Evolutionary conservation across 2,888 invertebrate genomes (phyloP), one percentile per base, ranked within the genome.

Genomic region (Tigriopus californicus): DNA sequence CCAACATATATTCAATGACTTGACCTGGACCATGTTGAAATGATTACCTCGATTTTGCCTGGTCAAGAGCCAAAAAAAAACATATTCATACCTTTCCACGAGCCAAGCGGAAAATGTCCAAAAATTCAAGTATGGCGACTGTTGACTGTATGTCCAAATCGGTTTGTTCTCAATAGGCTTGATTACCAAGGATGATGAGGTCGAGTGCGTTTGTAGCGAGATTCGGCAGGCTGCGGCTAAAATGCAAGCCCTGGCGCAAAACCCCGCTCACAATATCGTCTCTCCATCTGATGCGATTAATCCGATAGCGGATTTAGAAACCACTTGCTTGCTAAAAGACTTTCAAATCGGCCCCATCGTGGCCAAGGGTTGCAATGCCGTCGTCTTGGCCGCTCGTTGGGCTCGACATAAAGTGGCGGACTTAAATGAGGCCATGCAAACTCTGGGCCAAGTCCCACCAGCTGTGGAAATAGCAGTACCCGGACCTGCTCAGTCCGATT

Each of bases 351-450:
- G 83, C 0, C 76, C 79, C 42, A 75, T 79, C 1, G 80, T 88
- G 64, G 84, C 81, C 6, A 84, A 86, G 70, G 87, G 87, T 15
- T 82, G 84, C 68, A 83, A 82, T 64, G 86, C 84, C 25, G 85
- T 83, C 33, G 85, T 88, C 1, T 85, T 86, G 69, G 77, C 80
- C 3, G 83, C 83, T 1, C 75, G 75, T 60, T 72, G 77, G 56
- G 77, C 75, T 33, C 33, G 33, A 33, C 4, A 33, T 3, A 33
- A 63, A 33, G 33, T 33, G 4, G 33, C 33, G 33, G 33, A 8
- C 33, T 33, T 33, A 8, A 33, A 33, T 8, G 33, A 33, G 33
- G 33, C 33, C 33, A 33, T 33, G 33, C 3, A 60, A 10, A 46
- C 4, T 10, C 3, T 46, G 15, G 46, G 46, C 8, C 46, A 46